Base-by-base conservation (phyloP, 2,888 invertebrate genomes). In the Drosophila lacicola region DNA sequence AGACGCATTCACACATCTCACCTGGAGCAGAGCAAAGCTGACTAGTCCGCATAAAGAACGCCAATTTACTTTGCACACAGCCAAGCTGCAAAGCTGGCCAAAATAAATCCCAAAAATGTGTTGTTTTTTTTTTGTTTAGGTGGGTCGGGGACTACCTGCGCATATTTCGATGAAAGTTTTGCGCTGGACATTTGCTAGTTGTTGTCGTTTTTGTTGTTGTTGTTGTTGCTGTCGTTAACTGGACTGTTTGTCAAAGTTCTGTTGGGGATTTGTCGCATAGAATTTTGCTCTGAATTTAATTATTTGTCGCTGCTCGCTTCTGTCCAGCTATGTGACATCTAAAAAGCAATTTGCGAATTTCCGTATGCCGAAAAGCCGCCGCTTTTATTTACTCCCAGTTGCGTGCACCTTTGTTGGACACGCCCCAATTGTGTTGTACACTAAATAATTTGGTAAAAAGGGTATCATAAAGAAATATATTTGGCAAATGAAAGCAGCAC, bases 221-320 rank as follows among this genome's bases (percentile, higher is more conserved):
- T 17, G 17, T 17, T 17, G 17, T 17, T 17, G 17, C 2, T 17
- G 17, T 17, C 17, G 54, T 37, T 67, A 45, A 66, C 61, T 47
- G 68, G 46, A 42, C 25, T 50, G 41, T 68, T 58, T 58, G 80
- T 74, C 49, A 57, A 64, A 54, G 49, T 64, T 61, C 29, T 47
- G 41, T 19, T 34, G 42, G 57, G 80, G 64, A 75, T 75, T 75
- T 79, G 70, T 62, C 47, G 46, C 46, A 47, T 58, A 47, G 46
- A 51, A 61, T 47, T 37, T 51, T 29, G 47, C 41, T 44, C 47
- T 37, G 82, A 84, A 77, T 89, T 82, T 77, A 77, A 89, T 89
- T 89, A 89, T 89, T 77, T 68, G 49, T 47, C 45, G 13, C 47
- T 19, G 42, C 25, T 33, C 37, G 33, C n/a, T 29, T 53, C 39